Percentiles rank a stretch among this genome's conserved stretches.
Conservation (phyloP, 2,113 vertebrate species). For the Periophthalmus modestus region DNA sequence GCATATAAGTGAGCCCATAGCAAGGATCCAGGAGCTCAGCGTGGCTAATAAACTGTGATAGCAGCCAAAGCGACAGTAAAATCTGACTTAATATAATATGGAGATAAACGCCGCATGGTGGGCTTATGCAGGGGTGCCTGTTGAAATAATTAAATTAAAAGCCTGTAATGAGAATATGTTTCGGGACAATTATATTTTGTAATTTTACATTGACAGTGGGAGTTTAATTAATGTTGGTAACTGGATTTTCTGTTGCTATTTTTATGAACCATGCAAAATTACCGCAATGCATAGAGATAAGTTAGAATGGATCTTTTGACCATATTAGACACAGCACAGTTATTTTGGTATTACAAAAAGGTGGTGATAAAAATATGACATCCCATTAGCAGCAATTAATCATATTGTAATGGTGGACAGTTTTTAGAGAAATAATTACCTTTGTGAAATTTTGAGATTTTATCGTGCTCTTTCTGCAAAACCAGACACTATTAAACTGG, state of each 20-base stretch:
- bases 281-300: not conserved
- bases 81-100: slow-evolving; percentile 6
- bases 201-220: not conserved
- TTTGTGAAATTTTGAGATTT: not conserved
- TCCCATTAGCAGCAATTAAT: slow-evolving; percentile 1
- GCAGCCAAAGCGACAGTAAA: slow-evolving; percentile 8
- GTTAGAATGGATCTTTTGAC: not conserved
- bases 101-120: slow-evolving; percentile 5
- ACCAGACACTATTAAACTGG: not conserved
- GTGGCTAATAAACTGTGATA: slow-evolving; percentile 23
- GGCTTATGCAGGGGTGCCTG: not conserved
- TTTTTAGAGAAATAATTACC: not conserved
- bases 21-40: slow-evolving; percentile 13
- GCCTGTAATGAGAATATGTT: slow-evolving; percentile 5
- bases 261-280: not conserved
- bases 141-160: slow-evolving; percentile 9
- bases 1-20: slow-evolving; percentile 25
- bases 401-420: not conserved
- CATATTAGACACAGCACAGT: not conserved
- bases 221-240: slow-evolving; percentile 3
- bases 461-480: not conserved
- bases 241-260: slow-evolving; percentile 4
- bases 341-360: not conserved
- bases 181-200: slow-evolving; percentile 1
- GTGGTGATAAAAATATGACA: not conserved